phyloP scores from a whole-genome alignment of 37 sponge, comb jelly and placozoan species.

The Bolinopsis microptera region DNA sequence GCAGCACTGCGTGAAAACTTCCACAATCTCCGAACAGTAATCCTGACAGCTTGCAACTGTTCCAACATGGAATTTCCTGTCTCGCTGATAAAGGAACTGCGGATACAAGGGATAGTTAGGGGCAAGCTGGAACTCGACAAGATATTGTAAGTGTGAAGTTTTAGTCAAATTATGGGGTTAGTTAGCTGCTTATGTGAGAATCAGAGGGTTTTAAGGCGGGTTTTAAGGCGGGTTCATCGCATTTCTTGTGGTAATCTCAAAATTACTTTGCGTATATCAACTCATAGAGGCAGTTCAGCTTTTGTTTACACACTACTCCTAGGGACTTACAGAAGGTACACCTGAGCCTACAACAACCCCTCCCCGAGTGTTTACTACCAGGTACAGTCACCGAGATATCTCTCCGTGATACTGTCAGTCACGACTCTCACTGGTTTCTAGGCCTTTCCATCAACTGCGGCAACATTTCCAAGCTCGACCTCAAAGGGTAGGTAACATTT shows the following conservation, averaged over 20 bases:
- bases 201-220: too few species aligned
- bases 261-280: too few species aligned
- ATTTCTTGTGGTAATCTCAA: too few species aligned
- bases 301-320: too few species aligned
- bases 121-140: conserved; percentile 9
- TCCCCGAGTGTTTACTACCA: conserved; percentile 42
- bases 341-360: not conserved
- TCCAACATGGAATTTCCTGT: conserved; percentile 18
- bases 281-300: too few species aligned
- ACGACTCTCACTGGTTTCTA: conserved; percentile 56
- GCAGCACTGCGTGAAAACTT: not conserved
- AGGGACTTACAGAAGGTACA: conserved; percentile 27
- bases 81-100: not conserved
- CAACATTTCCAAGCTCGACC: not conserved
- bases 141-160: conserved; percentile 1
- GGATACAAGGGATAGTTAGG: conserved; percentile 3
- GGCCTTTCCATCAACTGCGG: conserved; percentile 28
- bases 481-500: conserved; percentile 25
- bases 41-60: not conserved
- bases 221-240: too few species aligned
- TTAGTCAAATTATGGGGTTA: not conserved
- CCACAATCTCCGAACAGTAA: conserved; percentile 1
- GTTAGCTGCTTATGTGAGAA: too few species aligned
- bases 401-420: not conserved
- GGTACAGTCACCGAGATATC: conserved; percentile 37